A percentile compares a stretch with the other conserved stretches of the same genome.
Evolutionary conservation across 64 coral and sea anemone genomes (phyloP).

Genomic region (Dendronephthya gigantea): DNA sequence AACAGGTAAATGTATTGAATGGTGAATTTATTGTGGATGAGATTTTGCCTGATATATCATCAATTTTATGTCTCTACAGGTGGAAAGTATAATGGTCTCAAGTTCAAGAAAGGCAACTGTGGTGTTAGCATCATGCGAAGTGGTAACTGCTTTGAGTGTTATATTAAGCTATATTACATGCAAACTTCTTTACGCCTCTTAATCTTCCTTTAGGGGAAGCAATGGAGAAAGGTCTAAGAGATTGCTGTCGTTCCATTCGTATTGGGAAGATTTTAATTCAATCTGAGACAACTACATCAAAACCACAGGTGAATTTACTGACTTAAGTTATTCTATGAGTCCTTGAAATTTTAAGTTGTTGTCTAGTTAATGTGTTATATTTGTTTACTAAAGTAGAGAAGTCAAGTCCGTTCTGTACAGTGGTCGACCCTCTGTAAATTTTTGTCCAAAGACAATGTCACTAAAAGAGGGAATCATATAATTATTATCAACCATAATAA

Average conservation of each 20-base stretch:
- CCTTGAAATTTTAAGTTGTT: too few species aligned
- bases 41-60: neutral
- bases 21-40: neutral
- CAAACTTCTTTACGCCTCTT: too few species aligned
- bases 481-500: neutral
- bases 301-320: constrained; percentile 48
- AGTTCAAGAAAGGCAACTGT: constrained; percentile 90
- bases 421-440: too few species aligned
- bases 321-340: too few species aligned
- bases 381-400: too few species aligned
- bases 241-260: constrained; percentile 90
- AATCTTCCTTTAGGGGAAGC: constrained; percentile 57
- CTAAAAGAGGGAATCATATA: neutral
- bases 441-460: too few species aligned
- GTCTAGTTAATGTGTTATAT: too few species aligned
- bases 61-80: constrained; percentile 23
- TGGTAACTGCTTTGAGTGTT: constrained; percentile 60
- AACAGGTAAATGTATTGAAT: too few species aligned
- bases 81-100: constrained; percentile 55
- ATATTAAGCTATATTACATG: too few species aligned
- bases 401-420: too few species aligned
- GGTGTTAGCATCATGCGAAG: constrained; percentile 99
- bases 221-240: constrained; percentile 92
- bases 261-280: constrained; percentile 98
- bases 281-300: constrained; percentile 43